phyloP scores from a whole-genome alignment of 2,888 invertebrate genomes.

The Dysmachus trigonus region DNA sequence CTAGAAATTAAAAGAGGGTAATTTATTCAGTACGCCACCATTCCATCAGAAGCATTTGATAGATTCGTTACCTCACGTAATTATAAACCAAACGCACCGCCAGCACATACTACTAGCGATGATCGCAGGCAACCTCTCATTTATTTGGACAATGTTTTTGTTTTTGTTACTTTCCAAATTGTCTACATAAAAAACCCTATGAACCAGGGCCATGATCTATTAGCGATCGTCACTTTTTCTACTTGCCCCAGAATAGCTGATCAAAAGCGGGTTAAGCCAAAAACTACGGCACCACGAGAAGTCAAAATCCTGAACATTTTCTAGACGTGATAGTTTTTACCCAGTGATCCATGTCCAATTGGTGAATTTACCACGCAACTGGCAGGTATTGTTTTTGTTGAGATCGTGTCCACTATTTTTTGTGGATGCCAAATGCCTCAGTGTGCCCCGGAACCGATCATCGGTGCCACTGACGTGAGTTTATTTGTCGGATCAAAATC shows the following conservation, averaged over 20 bases:
- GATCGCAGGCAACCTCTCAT: background rate
- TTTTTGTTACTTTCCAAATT: background rate
- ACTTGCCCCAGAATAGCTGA: background rate
- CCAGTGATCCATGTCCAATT: conserved; percentile 18
- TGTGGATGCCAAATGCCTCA: background rate
- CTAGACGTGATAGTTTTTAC: conserved; percentile 22
- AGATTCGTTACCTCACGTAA: background rate
- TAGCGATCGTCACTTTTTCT: conserved; percentile 31
- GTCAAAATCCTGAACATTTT: conserved; percentile 13
- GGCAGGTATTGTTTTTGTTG: conserved; percentile 4
- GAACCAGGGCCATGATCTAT: background rate
- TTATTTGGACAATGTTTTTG: background rate
- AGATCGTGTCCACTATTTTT: conserved; percentile 2
- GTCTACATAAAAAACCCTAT: background rate
- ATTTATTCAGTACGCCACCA: background rate
- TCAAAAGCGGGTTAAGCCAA: background rate
- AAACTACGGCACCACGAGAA: background rate
- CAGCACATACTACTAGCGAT: background rate
- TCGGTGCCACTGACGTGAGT: background rate
- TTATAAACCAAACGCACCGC: background rate
- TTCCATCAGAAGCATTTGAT: background rate
- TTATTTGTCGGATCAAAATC: conserved; percentile 16
- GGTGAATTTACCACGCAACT: conserved; percentile 17
- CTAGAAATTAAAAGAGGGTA: background rate
- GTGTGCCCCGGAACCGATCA: background rate